A percentile compares a stretch with the other conserved stretches of the same genome.
Evolutionary conservation across 2,113 vertebrate genomes (phyloP).

Genomic region (Ictalurus furcatus): DNA sequence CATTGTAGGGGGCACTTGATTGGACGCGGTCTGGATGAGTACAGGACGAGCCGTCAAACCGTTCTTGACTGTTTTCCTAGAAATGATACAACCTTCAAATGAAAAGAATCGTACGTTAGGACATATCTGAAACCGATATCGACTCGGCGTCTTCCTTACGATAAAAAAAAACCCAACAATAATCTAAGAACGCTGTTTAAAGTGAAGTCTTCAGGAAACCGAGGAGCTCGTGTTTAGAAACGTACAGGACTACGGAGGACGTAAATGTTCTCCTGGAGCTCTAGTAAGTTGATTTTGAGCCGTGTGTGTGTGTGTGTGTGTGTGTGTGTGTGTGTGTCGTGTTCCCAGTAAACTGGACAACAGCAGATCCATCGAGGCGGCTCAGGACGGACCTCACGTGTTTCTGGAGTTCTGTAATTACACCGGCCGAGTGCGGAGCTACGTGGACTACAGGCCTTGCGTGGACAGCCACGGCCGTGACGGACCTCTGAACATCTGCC

Average conservation of each 20-base stretch:
- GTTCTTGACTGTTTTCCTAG: too few relatives aligned
- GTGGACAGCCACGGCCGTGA: conserved; percentile 31
- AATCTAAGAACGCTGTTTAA: too few relatives aligned
- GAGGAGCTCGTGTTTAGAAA: neutral
- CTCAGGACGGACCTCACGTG: conserved; percentile 63
- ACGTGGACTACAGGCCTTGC: conserved; percentile 82
- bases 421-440: conserved; percentile 65
- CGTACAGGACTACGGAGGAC: neutral
- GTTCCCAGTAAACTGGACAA: conserved; percentile 82
- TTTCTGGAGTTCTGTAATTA: conserved; percentile 81
- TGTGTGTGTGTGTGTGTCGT: conserved; percentile 6
- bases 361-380: conserved; percentile 66
- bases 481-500: conserved; percentile 66
- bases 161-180: too few relatives aligned
- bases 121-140: too few relatives aligned
- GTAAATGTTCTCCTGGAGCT: neutral
- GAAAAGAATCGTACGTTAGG: too few relatives aligned
- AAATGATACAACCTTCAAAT: too few relatives aligned
- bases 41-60: neutral
- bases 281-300: neutral
- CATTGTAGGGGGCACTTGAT: neutral
- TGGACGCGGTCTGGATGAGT: neutral
- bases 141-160: too few relatives aligned
- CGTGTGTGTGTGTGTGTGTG: neutral
- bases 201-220: too few relatives aligned